phyloP scores from a whole-genome alignment of 2,888 invertebrate species.

The Trichacis sp. region DNA sequence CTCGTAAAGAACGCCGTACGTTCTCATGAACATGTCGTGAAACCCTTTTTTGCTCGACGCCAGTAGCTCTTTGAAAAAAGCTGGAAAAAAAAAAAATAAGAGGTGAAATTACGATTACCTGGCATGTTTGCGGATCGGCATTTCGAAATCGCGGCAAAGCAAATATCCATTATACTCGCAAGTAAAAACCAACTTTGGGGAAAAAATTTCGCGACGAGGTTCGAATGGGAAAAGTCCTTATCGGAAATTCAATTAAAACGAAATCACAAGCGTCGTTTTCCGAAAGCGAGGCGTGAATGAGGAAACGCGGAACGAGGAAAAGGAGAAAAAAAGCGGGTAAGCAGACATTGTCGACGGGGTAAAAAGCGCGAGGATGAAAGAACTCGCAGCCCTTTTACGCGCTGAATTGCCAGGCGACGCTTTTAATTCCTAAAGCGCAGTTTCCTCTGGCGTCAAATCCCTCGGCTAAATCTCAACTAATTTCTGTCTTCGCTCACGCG shows the following conservation, averaged over 20 bases:
- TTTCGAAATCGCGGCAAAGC: no score
- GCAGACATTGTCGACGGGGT: constrained; percentile 32
- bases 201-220: neutral
- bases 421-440: constrained; percentile 55
- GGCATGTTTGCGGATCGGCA: neutral
- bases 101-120: neutral
- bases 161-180: neutral
- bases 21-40: constrained; percentile 94
- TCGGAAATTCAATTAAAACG: constrained; percentile 2
- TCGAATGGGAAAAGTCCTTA: neutral
- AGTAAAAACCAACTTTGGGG: neutral
- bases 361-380: constrained; percentile 41
- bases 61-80: constrained; percentile 88
- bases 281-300: constrained; percentile 12
- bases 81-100: constrained; percentile 72
- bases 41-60: constrained; percentile 87
- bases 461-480: constrained; percentile 38
- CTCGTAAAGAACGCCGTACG: constrained; percentile 95
- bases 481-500: constrained; percentile 32
- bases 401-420: constrained; percentile 44
- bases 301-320: constrained; percentile 15
- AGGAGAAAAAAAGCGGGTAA: constrained; percentile 28
- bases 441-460: constrained; percentile 37
- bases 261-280: constrained; percentile 9
- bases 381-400: constrained; percentile 45